A percentile compares a stretch with the other conserved stretches of the same genome.
Conservation (phyloP, 2,113 vertebrate genomes). For the Leptocoma aspasia region DNA sequence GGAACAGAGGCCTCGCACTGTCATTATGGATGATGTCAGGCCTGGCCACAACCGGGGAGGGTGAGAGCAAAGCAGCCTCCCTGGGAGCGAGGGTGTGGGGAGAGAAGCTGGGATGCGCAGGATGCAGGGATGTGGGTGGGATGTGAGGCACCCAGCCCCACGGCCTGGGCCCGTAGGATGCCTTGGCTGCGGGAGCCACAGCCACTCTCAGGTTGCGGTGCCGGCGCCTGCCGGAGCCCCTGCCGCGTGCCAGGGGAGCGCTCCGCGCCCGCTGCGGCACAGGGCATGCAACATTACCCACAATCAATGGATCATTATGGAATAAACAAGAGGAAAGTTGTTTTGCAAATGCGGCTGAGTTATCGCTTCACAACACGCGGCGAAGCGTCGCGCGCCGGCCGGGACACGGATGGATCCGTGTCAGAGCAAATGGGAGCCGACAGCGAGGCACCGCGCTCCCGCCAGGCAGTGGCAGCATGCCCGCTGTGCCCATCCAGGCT, state of each 20-base stretch:
- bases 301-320: slow-evolving; percentile 62
- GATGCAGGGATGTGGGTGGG: neutral
- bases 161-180: rapidly evolving
- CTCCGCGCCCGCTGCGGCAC: neutral
- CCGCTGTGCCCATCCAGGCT: neutral
- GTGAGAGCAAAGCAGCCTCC: neutral
- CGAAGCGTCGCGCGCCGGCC: neutral
- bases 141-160: neutral
- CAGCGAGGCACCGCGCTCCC: neutral
- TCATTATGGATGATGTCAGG: slow-evolving; percentile 1
- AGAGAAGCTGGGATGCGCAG: neutral
- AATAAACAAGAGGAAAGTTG: slow-evolving; percentile 66
- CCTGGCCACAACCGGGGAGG: neutral
- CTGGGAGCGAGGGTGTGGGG: neutral
- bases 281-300: slow-evolving; percentile 61
- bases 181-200: rapidly evolving
- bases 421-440: neutral
- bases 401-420: neutral
- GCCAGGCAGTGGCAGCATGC: neutral
- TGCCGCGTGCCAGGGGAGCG: neutral
- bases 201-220: neutral
- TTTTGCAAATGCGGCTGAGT: slow-evolving; percentile 49
- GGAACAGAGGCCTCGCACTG: neutral
- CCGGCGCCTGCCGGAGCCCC: neutral
- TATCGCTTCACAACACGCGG: neutral